Evolutionary conservation across 2,113 vertebrate genomes (phyloP).

Genomic region (Trogon melanurus): DNA sequence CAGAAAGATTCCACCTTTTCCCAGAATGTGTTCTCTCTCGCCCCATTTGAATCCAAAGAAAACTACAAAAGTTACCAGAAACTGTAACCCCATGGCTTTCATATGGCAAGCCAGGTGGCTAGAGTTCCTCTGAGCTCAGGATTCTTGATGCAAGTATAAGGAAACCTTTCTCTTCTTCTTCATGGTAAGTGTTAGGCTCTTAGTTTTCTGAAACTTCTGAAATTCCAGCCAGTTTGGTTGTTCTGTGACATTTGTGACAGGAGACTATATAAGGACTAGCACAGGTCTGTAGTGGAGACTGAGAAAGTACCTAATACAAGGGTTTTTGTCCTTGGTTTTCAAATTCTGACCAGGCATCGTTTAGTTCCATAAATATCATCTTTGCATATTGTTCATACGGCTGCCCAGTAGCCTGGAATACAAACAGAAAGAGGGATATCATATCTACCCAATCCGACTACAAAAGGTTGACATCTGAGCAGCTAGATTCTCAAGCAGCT

Average conservation of each 20-base stretch:
- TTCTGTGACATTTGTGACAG: constrained; percentile 75
- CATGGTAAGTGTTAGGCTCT: constrained; percentile 54
- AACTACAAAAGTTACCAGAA: constrained; percentile 14
- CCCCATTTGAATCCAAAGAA: constrained; percentile 29
- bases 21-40: not conserved
- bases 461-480: not conserved
- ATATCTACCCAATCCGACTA: not conserved
- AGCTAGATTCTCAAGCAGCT: not conserved
- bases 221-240: constrained; percentile 66
- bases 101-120: constrained; percentile 13
- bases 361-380: constrained; percentile 99
- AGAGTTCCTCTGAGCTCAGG: constrained; percentile 61
- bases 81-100: not conserved
- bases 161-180: constrained; percentile 33
- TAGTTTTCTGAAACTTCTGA: constrained; percentile 36
- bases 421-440: constrained; percentile 46
- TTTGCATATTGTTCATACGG: constrained; percentile 99
- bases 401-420: constrained; percentile 91
- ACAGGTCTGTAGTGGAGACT: constrained; percentile 71
- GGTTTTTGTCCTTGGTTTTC: constrained; percentile 99
- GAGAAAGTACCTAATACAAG: constrained; percentile 83
- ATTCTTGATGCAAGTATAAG: constrained; percentile 13
- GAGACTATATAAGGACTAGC: constrained; percentile 71
- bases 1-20: constrained; percentile 1
- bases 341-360: constrained; percentile 99